These are phyloP conservation scores for Calcarius lapponicus DNA, from an alignment of 2,797 vertebrate genomes.

Conservation along the genomic window DNA sequence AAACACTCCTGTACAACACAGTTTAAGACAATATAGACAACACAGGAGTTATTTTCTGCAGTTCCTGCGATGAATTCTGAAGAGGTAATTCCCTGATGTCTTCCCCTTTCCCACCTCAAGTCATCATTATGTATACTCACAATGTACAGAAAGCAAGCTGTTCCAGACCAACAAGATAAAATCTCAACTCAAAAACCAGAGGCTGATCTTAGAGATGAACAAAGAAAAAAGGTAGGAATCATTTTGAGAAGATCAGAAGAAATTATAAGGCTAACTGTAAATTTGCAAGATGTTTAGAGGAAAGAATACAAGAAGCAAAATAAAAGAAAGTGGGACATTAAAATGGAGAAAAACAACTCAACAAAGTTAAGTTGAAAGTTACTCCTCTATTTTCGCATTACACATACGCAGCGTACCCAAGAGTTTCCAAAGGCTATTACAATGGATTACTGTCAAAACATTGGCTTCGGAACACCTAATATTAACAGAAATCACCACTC, in stretches of 20 bases:
- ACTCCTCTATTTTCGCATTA: not conserved
- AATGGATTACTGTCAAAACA: not conserved
- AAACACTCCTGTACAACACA: not conserved
- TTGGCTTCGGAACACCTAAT: not conserved
- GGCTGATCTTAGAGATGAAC: not conserved
- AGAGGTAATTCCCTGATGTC: not conserved
- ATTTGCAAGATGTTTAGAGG: not conserved
- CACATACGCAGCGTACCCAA: accelerated
- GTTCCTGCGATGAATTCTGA: not conserved
- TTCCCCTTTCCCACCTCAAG: not conserved
- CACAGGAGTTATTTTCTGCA: not conserved
- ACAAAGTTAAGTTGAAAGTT: not conserved
- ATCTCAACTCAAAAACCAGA: not conserved
- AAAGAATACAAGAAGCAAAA: not conserved
- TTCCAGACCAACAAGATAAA: not conserved
- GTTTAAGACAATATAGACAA: not conserved
- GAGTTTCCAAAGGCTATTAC: not conserved
- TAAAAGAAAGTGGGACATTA: not conserved
- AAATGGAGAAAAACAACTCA: not conserved
- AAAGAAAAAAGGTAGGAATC: not conserved
- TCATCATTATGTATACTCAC: not conserved
- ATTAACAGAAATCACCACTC: not conserved
- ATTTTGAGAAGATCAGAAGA: not conserved
- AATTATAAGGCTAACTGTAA: not conserved
- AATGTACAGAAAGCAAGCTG: not conserved